Percentiles rank a stretch among this genome's conserved stretches.
Evolutionary conservation across 2,113 vertebrate species (phyloP).

Genomic region (Malaclemys terrapin): DNA sequence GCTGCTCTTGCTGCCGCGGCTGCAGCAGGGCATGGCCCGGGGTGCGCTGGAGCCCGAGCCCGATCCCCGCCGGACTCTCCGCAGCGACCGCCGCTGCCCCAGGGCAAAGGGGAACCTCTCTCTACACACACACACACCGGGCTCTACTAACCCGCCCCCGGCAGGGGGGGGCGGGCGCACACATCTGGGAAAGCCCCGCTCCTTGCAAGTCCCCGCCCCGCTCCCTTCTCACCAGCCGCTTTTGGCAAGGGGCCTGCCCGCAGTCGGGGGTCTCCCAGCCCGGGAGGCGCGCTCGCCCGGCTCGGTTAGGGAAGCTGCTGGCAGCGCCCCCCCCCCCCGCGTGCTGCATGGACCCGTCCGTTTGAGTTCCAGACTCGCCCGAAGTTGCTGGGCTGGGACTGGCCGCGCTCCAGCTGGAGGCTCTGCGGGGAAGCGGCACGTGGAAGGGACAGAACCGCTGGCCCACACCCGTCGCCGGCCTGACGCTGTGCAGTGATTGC

Average conservation of each 20-base stretch:
- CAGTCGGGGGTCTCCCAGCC: too few relatives aligned
- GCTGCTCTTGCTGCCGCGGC: not conserved
- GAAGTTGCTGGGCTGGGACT: not conserved
- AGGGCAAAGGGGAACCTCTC: not conserved
- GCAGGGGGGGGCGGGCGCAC: not conserved
- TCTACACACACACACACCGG: not conserved
- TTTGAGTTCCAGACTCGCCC: not conserved
- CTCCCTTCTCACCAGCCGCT: not conserved
- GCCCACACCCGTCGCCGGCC: not conserved
- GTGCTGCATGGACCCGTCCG: not conserved
- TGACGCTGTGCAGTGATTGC: not conserved
- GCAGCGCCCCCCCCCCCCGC: not conserved
- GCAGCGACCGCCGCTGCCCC: not conserved
- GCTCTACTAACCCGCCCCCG: not conserved
- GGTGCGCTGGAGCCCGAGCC: too few relatives aligned
- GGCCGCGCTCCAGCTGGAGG: too few relatives aligned
- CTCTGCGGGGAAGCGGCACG: too few relatives aligned
- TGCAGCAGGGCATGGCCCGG: not conserved
- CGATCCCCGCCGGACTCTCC: not conserved
- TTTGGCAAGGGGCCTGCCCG: not conserved
- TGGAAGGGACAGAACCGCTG: not conserved
- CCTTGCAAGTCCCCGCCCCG: fast-evolving
- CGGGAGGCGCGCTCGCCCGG: not conserved
- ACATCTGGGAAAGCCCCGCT: not conserved
- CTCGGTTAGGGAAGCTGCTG: fast-evolving